Evolutionary conservation across 2,888 invertebrate genomes (phyloP).

Genomic region (Mesorhabditis sp.): DNA sequence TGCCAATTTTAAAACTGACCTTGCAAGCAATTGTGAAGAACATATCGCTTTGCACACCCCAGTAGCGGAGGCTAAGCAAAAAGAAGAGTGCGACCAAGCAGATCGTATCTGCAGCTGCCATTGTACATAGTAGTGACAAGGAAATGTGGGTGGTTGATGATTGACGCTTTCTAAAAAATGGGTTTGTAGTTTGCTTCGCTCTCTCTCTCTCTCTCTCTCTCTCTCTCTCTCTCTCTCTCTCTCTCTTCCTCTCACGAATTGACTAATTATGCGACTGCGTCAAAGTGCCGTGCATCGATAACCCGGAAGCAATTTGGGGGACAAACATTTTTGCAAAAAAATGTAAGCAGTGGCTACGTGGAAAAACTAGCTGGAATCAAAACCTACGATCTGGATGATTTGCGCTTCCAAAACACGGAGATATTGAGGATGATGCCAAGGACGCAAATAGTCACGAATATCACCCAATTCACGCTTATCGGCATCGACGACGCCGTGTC

Average conservation of each 20-base stretch:
- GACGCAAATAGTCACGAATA: background rate
- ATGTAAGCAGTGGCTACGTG: too few relatives aligned
- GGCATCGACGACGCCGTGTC: too few relatives aligned
- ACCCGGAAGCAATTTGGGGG: too few relatives aligned
- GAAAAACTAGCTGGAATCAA: too few relatives aligned
- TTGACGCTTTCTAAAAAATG: background rate
- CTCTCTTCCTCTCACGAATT: too few relatives aligned
- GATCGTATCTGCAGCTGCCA: constrained; percentile 51
- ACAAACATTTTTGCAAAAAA: too few relatives aligned
- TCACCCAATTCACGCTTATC: background rate
- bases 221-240: too few relatives aligned
- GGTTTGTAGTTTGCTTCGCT: too few relatives aligned
- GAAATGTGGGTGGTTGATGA: constrained; percentile 43
- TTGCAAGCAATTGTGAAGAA: constrained; percentile 45
- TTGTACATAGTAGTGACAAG: constrained; percentile 44
- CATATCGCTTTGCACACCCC: constrained; percentile 31
- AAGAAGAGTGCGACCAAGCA: constrained; percentile 40
- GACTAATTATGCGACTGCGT: too few relatives aligned
- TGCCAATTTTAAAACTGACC: constrained; percentile 22
- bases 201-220: too few relatives aligned
- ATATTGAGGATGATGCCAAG: background rate
- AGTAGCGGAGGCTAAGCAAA: constrained; percentile 38
- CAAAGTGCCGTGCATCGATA: too few relatives aligned
- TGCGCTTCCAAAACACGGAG: background rate
- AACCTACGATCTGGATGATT: constrained; percentile 11